Conservation (phyloP, 2,113 vertebrate genomes). For the Agapornis roseicollis region DNA sequence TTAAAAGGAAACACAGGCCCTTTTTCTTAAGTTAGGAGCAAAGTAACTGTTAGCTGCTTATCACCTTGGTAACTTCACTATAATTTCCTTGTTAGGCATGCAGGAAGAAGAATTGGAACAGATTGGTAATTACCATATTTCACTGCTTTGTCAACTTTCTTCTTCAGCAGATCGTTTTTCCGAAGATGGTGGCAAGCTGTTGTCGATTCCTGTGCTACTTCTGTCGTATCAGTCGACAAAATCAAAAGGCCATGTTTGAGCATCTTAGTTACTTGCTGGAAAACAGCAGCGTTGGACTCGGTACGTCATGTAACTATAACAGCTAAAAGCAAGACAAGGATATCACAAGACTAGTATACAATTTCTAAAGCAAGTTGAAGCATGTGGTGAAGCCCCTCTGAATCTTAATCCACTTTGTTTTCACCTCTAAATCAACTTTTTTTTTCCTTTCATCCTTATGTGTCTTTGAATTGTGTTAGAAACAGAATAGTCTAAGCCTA, state of each 20-base stretch:
- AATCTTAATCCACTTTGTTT: neutral
- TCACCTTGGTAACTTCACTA: constrained; percentile 16
- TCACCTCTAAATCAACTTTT: neutral
- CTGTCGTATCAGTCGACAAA: constrained; percentile 97
- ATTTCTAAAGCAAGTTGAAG: neutral
- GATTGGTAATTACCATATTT: constrained; percentile 62
- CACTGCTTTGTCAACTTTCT: constrained; percentile 42
- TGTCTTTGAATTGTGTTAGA: neutral
- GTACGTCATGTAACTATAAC: constrained; percentile 69
- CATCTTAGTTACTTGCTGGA: constrained; percentile 97
- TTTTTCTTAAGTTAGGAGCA: neutral
- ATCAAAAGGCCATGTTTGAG: constrained; percentile 99
- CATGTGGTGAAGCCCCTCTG: neutral
- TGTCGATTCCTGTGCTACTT: constrained; percentile 99
- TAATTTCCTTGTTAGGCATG: neutral
- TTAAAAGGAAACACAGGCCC: neutral
- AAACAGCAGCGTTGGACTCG: constrained; percentile 95
- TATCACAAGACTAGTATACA: neutral
- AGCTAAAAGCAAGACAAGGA: neutral
- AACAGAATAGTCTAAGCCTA: neutral
- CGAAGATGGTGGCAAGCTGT: constrained; percentile 99
- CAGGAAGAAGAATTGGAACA: constrained; percentile 13
- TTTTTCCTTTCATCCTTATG: neutral
- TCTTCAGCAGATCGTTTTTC: constrained; percentile 90
- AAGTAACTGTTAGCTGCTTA: neutral